Conservation (phyloP, 2,888 invertebrate species). For the Frankliniella intonsa region DNA sequence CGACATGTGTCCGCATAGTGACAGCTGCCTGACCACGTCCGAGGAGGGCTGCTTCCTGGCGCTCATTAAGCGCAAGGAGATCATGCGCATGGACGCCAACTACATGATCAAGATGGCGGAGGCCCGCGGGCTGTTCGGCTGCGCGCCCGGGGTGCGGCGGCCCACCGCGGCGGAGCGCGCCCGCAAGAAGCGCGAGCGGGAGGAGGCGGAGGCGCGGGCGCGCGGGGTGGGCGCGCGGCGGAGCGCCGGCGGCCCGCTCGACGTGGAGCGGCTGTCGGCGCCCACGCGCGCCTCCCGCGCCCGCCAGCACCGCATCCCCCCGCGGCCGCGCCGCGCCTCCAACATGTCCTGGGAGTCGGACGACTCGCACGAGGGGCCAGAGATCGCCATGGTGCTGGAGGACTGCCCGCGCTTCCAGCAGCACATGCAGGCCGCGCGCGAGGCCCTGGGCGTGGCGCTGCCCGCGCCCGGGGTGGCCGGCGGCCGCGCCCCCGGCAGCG, state of each 20-base stretch:
- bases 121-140: slow-evolving; percentile 70
- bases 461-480: slow-evolving; percentile 42
- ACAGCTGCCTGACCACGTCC: slow-evolving; percentile 47
- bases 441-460: slow-evolving; percentile 48
- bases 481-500: background rate
- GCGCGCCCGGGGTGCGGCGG: slow-evolving; percentile 40
- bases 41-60: slow-evolving; percentile 64
- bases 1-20: slow-evolving; percentile 53
- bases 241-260: slow-evolving; percentile 41
- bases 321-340: slow-evolving; percentile 11
- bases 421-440: slow-evolving; percentile 43
- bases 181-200: slow-evolving; percentile 31
- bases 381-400: background rate
- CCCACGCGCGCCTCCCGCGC: slow-evolving; percentile 61
- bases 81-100: slow-evolving; percentile 72
- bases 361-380: slow-evolving; percentile 40
- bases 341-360: slow-evolving; percentile 43
- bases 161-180: slow-evolving; percentile 43
- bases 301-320: slow-evolving; percentile 47
- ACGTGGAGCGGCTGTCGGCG: slow-evolving; percentile 57
- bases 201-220: slow-evolving; percentile 27
- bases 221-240: slow-evolving; percentile 21
- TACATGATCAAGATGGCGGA: slow-evolving; percentile 82
- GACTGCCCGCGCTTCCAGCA: slow-evolving; percentile 15
- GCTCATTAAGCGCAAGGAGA: slow-evolving; percentile 64